Evolutionary conservation across 2,888 invertebrate genomes (phyloP).

Genomic region (Netelia inedita): DNA sequence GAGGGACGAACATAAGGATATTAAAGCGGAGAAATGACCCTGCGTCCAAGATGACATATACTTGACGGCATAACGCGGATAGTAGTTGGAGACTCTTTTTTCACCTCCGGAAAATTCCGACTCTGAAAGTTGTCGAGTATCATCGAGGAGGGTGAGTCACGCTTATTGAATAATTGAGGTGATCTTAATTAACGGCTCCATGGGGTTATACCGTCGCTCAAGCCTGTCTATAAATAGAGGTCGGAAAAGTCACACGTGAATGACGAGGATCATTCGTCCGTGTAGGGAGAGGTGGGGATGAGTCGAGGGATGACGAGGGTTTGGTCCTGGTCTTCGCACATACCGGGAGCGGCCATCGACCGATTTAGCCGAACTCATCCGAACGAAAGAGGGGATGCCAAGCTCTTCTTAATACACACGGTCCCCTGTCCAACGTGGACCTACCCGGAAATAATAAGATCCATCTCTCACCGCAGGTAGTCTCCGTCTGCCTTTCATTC

Average conservation of each 20-base stretch:
- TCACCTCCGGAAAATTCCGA: neutral
- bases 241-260: constrained; percentile 25
- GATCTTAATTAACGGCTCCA: constrained; percentile 58
- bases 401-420: constrained; percentile 23
- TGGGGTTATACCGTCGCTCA: neutral
- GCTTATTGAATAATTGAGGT: constrained; percentile 62
- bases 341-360: constrained; percentile 7
- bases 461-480: constrained; percentile 1
- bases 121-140: neutral
- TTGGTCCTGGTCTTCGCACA: constrained; percentile 3
- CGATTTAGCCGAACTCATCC: constrained; percentile 46
- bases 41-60: constrained; percentile 5
- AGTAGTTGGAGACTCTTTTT: neutral
- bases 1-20: constrained; percentile 33
- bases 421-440: constrained; percentile 13
- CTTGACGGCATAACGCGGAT: no score
- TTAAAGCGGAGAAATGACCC: constrained; percentile 28
- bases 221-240: constrained; percentile 25
- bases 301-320: constrained; percentile 51
- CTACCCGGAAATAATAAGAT: constrained; percentile 55
- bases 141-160: neutral
- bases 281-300: neutral
- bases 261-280: constrained; percentile 35
- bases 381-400: constrained; percentile 22
- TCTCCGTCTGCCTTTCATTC: neutral